Percentiles rank a stretch among this genome's conserved stretches.
Evolutionary conservation across 2,888 invertebrate genomes (phyloP).

Genomic region (Parasteatoda lunata): DNA sequence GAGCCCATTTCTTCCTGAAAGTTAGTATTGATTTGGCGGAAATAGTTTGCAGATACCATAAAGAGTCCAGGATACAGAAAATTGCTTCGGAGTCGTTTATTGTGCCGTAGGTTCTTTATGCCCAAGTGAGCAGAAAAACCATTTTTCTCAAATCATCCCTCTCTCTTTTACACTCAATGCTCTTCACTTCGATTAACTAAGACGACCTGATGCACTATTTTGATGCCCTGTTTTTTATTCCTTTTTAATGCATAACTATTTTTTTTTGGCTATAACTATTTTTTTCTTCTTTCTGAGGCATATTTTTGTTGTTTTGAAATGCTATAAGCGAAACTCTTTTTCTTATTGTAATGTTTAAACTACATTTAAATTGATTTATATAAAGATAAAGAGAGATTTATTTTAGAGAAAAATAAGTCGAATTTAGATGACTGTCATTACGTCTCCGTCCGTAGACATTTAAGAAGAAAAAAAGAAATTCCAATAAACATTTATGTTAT

Average conservation of each 20-base stretch:
- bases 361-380: too few species aligned
- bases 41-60: conserved; percentile 2
- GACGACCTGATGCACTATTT: neutral
- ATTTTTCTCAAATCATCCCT: conserved; percentile 6
- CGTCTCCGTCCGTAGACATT: too few species aligned
- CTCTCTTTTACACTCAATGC: conserved; percentile 1
- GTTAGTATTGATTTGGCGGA: conserved; percentile 29
- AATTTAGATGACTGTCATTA: too few species aligned
- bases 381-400: too few species aligned
- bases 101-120: conserved; percentile 11
- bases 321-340: too few species aligned
- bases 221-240: neutral
- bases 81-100: conserved; percentile 21
- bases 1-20: neutral
- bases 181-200: neutral
- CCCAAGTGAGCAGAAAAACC: conserved; percentile 19
- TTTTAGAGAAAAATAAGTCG: too few species aligned
- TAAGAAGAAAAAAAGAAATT: too few species aligned
- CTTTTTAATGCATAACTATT: neutral
- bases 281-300: too few species aligned
- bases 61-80: conserved; percentile 2
- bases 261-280: neutral
- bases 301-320: too few species aligned
- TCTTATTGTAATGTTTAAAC: too few species aligned
- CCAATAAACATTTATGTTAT: too few species aligned